Evolutionary conservation across 2,113 vertebrate genomes (phyloP).

Genomic region (Xerus inauris): DNA sequence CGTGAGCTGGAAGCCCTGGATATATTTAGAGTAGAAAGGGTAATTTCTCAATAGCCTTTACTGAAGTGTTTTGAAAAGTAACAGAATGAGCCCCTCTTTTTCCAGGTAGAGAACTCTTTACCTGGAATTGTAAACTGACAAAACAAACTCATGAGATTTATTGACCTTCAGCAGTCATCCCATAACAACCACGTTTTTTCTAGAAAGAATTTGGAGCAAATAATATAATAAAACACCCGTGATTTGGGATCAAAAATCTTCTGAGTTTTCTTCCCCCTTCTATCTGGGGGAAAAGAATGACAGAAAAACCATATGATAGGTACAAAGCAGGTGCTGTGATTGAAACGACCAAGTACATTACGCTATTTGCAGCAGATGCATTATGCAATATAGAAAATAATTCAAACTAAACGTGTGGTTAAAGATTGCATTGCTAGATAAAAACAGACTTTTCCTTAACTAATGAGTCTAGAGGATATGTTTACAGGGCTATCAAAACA

Average conservation of each 20-base stretch:
- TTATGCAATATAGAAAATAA: constrained; percentile 47
- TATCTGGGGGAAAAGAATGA: constrained; percentile 22
- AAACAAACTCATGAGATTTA: constrained; percentile 45
- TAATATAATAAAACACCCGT: constrained; percentile 52
- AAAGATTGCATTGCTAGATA: constrained; percentile 46
- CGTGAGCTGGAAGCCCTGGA: constrained; percentile 51
- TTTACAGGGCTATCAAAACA: constrained; percentile 76
- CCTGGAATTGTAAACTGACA: constrained; percentile 24
- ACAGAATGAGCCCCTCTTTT: neutral
- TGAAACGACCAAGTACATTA: neutral
- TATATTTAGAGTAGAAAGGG: constrained; percentile 56
- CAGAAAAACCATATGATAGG: neutral
- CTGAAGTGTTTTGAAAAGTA: constrained; percentile 53
- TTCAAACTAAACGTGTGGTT: constrained; percentile 6
- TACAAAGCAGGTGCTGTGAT: neutral
- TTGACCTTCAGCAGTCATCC: constrained; percentile 9
- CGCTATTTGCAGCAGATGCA: neutral
- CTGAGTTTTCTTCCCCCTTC: constrained; percentile 31
- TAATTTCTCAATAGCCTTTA: constrained; percentile 62
- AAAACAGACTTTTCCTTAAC: constrained; percentile 63
- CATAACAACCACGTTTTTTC: constrained; percentile 47
- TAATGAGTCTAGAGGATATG: constrained; percentile 67
- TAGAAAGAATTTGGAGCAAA: constrained; percentile 61
- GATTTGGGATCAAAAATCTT: constrained; percentile 53
- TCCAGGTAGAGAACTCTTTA: neutral